Conservation (phyloP, 2,797 vertebrate species). For the Hypotaenidia okinawae region DNA sequence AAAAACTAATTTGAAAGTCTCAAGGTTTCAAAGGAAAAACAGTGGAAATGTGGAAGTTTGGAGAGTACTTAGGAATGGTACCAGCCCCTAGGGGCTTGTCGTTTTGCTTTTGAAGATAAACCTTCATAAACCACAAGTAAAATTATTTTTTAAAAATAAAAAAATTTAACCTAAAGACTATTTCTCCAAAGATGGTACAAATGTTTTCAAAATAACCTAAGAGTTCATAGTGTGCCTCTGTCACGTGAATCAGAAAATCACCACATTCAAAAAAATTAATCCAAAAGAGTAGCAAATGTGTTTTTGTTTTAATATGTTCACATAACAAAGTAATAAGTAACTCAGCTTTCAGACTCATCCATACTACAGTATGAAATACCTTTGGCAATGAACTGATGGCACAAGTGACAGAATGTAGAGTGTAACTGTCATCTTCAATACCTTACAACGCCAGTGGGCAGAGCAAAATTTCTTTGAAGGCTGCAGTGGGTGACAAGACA, state of each 20-base stretch:
- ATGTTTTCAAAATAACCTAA: background rate
- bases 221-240: background rate
- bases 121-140: background rate
- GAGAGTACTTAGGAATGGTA: background rate
- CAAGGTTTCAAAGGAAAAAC: conserved; percentile 13
- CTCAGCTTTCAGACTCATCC: background rate
- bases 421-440: conserved; percentile 13
- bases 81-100: background rate
- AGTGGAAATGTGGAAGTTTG: background rate
- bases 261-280: background rate
- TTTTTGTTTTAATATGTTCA: background rate
- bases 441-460: background rate
- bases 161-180: background rate
- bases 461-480: background rate
- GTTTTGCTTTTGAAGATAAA: background rate
- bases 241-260: background rate
- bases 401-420: background rate
- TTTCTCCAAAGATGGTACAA: background rate
- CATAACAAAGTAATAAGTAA: background rate
- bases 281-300: background rate
- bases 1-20: conserved; percentile 48
- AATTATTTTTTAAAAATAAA: background rate
- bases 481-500: background rate
- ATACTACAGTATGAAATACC: background rate
- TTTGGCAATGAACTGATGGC: background rate